Conservation (phyloP, 2,797 vertebrate species). For the Gymnoscopelus braueri region DNA sequence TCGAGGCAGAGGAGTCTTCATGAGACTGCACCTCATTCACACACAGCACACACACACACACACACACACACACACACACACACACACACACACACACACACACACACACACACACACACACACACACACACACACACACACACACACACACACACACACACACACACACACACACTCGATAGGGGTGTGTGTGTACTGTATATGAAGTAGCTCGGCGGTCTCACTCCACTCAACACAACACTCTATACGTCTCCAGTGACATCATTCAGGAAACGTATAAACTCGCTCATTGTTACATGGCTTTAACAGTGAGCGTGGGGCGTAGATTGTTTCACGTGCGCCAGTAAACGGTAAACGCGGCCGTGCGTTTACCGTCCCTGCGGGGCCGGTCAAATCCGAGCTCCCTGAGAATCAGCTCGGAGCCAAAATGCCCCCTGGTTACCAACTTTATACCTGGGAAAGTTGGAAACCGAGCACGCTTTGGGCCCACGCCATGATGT, state of each 20-base stretch:
- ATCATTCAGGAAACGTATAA: conserved; percentile 48
- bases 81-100: conserved; percentile 11
- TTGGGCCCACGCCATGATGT: neutral
- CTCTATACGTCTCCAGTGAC: conserved; percentile 40
- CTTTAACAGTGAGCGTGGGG: conserved; percentile 43
- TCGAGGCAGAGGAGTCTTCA: no score
- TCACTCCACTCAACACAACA: conserved; percentile 34
- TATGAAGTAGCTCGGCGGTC: conserved; percentile 21
- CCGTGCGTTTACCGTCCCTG: conserved; percentile 40
- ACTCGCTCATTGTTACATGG: conserved; percentile 47
- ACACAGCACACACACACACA: no score
- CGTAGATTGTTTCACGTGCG: conserved; percentile 27
- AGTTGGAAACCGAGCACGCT: neutral
- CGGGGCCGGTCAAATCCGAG: conserved; percentile 21
- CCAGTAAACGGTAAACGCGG: conserved; percentile 30
- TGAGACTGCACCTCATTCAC: no score
- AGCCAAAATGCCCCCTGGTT: neutral
- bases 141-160: conserved; percentile 15
- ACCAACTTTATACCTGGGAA: neutral
- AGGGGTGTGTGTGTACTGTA: conserved; percentile 8
- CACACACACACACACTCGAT: conserved; percentile 33
- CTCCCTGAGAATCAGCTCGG: conserved; percentile 12
- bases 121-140: conserved; percentile 4
- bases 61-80: conserved; percentile 1
- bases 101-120: conserved; percentile 7